Evolutionary conservation across 2,113 vertebrate genomes (phyloP).

Genomic region (Pampusana beccarii): DNA sequence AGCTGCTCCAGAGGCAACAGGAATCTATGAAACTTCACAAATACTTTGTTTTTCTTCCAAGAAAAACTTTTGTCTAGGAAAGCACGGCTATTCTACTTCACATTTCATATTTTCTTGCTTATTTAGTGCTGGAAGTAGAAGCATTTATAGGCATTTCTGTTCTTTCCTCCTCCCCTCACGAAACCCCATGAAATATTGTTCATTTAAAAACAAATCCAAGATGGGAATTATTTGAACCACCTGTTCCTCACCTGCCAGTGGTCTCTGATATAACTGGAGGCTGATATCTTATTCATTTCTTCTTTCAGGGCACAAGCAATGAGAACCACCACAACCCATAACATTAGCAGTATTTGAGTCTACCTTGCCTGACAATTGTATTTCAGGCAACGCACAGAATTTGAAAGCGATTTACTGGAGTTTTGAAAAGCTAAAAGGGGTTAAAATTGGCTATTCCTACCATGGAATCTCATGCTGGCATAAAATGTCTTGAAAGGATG

Average conservation of each 20-base stretch:
- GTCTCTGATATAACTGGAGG: background rate
- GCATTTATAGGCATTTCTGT: background rate
- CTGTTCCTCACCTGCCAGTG: background rate
- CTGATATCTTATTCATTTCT: background rate
- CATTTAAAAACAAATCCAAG: background rate
- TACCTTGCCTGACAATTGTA: background rate
- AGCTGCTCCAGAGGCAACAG: background rate
- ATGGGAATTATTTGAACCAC: background rate
- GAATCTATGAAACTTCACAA: background rate
- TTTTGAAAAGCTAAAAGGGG: conserved; percentile 27
- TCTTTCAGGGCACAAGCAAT: background rate
- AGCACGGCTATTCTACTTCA: background rate
- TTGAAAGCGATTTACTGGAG: background rate
- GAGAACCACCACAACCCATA: background rate
- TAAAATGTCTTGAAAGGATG: background rate
- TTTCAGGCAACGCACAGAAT: background rate
- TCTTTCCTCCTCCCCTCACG: background rate
- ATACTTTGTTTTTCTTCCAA: background rate
- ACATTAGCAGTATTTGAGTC: background rate
- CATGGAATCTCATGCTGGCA: background rate
- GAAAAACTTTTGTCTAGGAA: background rate
- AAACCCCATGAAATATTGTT: background rate
- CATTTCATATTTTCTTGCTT: background rate
- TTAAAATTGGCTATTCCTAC: background rate
- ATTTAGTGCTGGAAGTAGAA: background rate